Percentiles rank a stretch among this genome's conserved stretches.
Conservation (phyloP, 1,140 invertebrate species). For the Lysiphlebus fabarum region DNA sequence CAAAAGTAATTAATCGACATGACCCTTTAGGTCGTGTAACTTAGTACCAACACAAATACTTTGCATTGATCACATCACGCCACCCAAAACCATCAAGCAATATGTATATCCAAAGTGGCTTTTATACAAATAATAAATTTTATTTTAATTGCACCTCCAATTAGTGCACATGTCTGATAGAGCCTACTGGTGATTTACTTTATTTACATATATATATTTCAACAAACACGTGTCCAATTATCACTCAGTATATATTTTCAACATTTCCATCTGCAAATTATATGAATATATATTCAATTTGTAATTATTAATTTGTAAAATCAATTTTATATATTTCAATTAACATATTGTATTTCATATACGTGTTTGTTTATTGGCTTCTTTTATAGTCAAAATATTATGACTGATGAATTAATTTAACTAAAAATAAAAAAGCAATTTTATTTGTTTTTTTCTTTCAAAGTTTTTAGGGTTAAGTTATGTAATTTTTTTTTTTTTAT, state of each 20-base stretch:
- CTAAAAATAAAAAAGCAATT: not conserved
- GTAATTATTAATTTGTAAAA: no score
- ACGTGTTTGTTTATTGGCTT: no score
- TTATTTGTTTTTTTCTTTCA: no score
- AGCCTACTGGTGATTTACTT: slow-evolving; percentile 35
- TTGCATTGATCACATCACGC: slow-evolving; percentile 36
- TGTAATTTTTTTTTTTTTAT: not conserved
- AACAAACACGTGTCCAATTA: slow-evolving; percentile 52
- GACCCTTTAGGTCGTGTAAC: slow-evolving; percentile 20
- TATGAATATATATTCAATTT: no score
- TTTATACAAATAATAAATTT: slow-evolving; percentile 29
- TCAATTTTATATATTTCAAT: no score
- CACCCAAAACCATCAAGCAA: not conserved
- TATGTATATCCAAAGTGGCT: slow-evolving; percentile 20
- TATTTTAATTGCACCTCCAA: slow-evolving; percentile 52
- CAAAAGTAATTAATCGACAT: slow-evolving; percentile 33
- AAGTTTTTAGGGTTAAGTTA: no score
- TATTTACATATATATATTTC: slow-evolving; percentile 18
- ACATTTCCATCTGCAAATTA: not conserved
- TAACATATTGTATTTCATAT: no score
- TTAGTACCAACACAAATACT: slow-evolving; percentile 5
- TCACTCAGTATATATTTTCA: slow-evolving; percentile 28
- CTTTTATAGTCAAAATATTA: not conserved
- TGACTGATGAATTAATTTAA: not conserved
- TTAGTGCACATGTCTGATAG: slow-evolving; percentile 48